Evolutionary conservation across 2,797 vertebrate species (phyloP).

Genomic region (Diplodus puntazzo): DNA sequence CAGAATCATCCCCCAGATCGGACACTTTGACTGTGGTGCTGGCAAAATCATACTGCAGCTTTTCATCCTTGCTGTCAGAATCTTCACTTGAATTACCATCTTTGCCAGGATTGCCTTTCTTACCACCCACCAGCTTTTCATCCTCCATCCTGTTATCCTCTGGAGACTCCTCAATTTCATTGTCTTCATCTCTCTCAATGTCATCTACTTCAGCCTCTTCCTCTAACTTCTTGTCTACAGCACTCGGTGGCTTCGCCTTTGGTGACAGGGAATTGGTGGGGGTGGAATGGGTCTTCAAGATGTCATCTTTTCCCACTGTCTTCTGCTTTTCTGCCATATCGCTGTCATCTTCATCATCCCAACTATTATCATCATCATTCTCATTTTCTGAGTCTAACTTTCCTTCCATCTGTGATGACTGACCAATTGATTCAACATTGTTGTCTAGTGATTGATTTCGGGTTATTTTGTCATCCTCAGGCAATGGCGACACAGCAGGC

Average conservation of each 20-base stretch:
- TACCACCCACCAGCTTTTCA: slow-evolving; percentile 18
- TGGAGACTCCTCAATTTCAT: slow-evolving; percentile 51
- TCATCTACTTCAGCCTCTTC: slow-evolving; percentile 7
- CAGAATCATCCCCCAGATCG: slow-evolving; percentile 46
- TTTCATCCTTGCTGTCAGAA: slow-evolving; percentile 75
- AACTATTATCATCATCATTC: slow-evolving; percentile 51
- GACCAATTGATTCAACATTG: not conserved
- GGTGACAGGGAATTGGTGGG: not conserved
- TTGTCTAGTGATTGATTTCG: slow-evolving; percentile 8
- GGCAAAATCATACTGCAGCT: slow-evolving; percentile 69
- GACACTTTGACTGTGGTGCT: slow-evolving; percentile 54
- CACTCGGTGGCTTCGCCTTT: not conserved
- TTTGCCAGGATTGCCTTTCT: slow-evolving; percentile 53
- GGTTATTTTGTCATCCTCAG: slow-evolving; percentile 24
- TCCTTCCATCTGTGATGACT: slow-evolving; percentile 22
- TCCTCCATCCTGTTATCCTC: slow-evolving; percentile 34
- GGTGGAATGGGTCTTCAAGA: not conserved
- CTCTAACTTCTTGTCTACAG: not conserved
- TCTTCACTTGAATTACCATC: slow-evolving; percentile 69
- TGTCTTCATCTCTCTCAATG: slow-evolving; percentile 41
- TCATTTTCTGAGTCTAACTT: slow-evolving; percentile 28
- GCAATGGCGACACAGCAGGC: slow-evolving; percentile 46
- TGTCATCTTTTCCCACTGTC: not conserved
- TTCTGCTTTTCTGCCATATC: slow-evolving; percentile 29
- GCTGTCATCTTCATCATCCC: slow-evolving; percentile 69